Percentiles rank a stretch among this genome's conserved stretches.
phyloP scores from a whole-genome alignment of 2,797 vertebrate genomes.

The Cynopterus sphinx region DNA sequence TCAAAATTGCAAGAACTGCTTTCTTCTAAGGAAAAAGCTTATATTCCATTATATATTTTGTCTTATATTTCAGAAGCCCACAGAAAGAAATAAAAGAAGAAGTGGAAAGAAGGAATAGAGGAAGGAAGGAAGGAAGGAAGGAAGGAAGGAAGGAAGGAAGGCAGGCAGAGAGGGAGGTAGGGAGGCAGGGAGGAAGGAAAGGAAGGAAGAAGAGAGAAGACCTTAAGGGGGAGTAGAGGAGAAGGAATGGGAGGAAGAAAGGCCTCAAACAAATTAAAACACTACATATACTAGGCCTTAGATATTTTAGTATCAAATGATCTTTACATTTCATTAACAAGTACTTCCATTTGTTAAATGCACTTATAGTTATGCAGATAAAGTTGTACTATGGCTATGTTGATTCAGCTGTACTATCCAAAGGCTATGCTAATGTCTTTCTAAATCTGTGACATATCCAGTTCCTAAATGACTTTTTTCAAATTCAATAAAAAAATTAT shows the following conservation, averaged over 20 bases:
- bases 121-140: no score
- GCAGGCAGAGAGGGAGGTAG: no score
- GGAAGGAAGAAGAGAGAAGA: not conserved
- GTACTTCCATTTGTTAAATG: constrained; percentile 22
- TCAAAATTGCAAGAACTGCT: not conserved
- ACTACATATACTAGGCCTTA: not conserved
- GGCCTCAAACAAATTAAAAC: not conserved
- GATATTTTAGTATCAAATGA: not conserved
- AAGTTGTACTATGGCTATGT: not conserved
- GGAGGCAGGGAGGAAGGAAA: not conserved
- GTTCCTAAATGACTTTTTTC: constrained; percentile 17
- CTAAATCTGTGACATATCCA: constrained; percentile 12
- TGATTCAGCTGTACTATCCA: constrained; percentile 60
- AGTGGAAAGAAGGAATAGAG: not conserved
- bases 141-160: no score
- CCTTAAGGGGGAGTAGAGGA: not conserved
- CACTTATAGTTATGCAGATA: constrained; percentile 24
- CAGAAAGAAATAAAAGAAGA: not conserved
- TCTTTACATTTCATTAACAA: constrained; percentile 40
- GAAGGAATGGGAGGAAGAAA: not conserved
- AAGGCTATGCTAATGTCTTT: constrained; percentile 16
- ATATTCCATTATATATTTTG: not conserved
- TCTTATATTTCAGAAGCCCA: not conserved
- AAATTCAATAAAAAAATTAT: constrained; percentile 19
- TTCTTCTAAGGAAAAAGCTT: not conserved